Conservation (phyloP, 2,113 vertebrate species). For the Puffinus mauretanicus region DNA sequence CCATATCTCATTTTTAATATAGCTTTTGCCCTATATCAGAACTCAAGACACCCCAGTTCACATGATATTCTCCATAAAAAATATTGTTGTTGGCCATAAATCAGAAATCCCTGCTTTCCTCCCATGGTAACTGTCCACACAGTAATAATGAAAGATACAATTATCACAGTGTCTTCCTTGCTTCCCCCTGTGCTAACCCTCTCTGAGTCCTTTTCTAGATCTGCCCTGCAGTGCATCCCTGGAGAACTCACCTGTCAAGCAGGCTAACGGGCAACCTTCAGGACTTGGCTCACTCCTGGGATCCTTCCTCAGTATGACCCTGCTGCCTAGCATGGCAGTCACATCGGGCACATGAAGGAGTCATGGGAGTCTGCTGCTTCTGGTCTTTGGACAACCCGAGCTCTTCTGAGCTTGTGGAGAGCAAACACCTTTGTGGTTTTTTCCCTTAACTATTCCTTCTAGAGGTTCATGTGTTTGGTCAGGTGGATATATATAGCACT, state of each 20-base stretch:
- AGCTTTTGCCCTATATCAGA: not conserved
- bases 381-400: not conserved
- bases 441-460: not conserved
- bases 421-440: not conserved
- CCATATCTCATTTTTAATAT: not conserved
- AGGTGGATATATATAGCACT: not conserved
- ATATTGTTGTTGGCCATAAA: not conserved
- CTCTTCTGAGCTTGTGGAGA: not conserved
- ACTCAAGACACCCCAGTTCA: not conserved
- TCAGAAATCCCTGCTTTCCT: not conserved
- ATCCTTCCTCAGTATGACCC: not conserved
- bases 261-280: not conserved
- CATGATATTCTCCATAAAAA: not conserved
- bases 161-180: not conserved
- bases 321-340: not conserved
- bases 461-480: not conserved
- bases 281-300: not conserved
- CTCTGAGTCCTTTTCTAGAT: not conserved
- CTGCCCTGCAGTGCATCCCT: not conserved
- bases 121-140: not conserved
- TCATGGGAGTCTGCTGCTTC: not conserved
- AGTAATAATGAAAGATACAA: not conserved
- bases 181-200: not conserved
- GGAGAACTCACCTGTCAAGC: not conserved
- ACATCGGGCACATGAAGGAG: not conserved